Percentiles rank a stretch among this genome's conserved stretches.
These are phyloP conservation scores for Talpa occidentalis DNA, from an alignment of 2,113 vertebrate genomes.

Conservation along the genomic window DNA sequence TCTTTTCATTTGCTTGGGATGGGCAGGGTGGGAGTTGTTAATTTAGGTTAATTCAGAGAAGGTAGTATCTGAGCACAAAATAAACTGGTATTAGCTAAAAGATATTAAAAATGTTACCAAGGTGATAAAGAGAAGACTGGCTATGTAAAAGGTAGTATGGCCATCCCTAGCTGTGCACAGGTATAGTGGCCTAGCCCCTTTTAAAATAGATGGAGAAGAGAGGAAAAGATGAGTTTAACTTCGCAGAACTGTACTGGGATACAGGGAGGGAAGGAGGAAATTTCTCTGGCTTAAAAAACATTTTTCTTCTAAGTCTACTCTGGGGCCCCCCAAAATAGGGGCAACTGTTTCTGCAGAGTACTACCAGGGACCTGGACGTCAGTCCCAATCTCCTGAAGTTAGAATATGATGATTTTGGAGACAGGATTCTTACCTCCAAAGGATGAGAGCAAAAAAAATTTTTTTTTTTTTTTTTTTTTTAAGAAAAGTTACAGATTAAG, in stretches of 20 bases:
- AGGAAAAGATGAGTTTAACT: neutral
- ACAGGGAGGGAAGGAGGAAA: neutral
- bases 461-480: neutral
- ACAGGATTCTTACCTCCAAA: neutral
- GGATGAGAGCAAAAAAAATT: neutral
- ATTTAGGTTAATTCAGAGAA: slow-evolving; percentile 13
- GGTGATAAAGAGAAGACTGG: neutral
- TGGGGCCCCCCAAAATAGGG: neutral
- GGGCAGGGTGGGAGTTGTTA: neutral
- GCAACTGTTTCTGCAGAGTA: neutral
- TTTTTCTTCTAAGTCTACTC: neutral
- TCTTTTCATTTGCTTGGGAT: slow-evolving; percentile 30
- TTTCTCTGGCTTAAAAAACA: neutral
- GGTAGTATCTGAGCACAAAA: neutral
- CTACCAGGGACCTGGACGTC: neutral
- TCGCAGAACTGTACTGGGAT: neutral
- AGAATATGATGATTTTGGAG: neutral
- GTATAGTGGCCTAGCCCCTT: neutral
- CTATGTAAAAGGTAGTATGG: neutral
- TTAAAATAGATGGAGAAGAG: neutral
- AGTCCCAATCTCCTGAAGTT: neutral
- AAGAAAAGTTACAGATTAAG: slow-evolving; percentile 13
- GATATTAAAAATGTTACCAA: slow-evolving; percentile 13
- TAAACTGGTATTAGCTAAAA: neutral
- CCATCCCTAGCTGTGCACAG: neutral